phyloP scores from a whole-genome alignment of 2,888 invertebrate genomes.

The Dexiosoma caninum region DNA sequence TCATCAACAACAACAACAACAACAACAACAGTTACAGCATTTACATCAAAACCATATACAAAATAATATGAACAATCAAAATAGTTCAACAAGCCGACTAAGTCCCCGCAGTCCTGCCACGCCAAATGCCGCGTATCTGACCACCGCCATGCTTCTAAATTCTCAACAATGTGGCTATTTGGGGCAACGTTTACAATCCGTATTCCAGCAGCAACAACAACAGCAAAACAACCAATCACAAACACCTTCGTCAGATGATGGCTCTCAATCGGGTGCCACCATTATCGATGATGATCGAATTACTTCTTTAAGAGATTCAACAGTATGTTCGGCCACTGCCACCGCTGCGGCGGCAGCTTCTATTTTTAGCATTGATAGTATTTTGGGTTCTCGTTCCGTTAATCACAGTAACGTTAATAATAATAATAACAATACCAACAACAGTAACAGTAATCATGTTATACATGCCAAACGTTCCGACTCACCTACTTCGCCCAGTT shows the following conservation, averaged over 20 bases:
- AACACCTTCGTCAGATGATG: conserved; percentile 74
- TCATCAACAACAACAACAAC: conserved; percentile 65
- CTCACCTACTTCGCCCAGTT: conserved; percentile 77
- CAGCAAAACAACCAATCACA: conserved; percentile 71
- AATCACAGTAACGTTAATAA: conserved; percentile 56
- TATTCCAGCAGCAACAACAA: conserved; percentile 73
- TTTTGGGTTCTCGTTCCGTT: conserved; percentile 80
- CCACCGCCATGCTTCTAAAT: conserved; percentile 77
- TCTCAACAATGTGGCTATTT: conserved; percentile 77
- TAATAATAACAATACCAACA: conserved; percentile 50
- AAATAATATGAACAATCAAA: conserved; percentile 60
- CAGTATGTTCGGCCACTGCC: conserved; percentile 63
- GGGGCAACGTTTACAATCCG: conserved; percentile 77
- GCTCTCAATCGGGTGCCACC: conserved; percentile 73
- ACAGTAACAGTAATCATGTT: conserved; percentile 54
- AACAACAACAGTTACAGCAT: conserved; percentile 52
- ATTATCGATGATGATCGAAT: conserved; percentile 73
- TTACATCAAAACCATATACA: conserved; percentile 62
- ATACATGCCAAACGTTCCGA: conserved; percentile 71
- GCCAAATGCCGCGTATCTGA: conserved; percentile 74
- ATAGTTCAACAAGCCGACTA: conserved; percentile 54
- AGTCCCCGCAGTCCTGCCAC: conserved; percentile 64
- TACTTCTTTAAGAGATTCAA: conserved; percentile 39
- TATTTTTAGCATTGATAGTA: conserved; percentile 91
- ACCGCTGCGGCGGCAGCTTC: conserved; percentile 80